Evolutionary conservation across 2,113 vertebrate genomes (phyloP), one percentile per base, ranked within the genome.

Genomic region (Lichenostomus cassidix): DNA sequence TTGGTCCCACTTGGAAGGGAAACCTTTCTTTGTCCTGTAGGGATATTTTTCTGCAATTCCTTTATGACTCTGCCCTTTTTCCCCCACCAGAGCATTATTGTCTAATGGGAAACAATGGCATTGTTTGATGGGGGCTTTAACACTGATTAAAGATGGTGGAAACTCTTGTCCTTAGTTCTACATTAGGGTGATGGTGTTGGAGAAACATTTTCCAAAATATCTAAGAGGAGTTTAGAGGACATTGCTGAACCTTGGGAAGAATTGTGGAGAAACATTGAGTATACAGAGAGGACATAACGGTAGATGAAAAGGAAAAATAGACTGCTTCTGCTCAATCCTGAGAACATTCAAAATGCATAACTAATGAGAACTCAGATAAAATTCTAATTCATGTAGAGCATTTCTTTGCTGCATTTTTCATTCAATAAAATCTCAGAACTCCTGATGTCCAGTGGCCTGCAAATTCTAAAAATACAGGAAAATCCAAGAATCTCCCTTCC

Each of bases 341-440:
- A 89, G 23, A 76, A 73, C 7, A 63, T 70, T 74, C 19, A 60
- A 70, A 83, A 81, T 18, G 3, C 1, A 1, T 47, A 87, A 37
- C 11, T 73, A 39, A 50, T 35, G 33, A 75, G 11, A 46, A 60
- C 14, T 62, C 52, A 64, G n/a, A n/a, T 33, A 35, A 59, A 89
- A 74, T 70, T 83, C 9, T 55, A 74, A 89, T 82, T 67, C 2
- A 49, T 35, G 19, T 35, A 83, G 82, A 79, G 78, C 21, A 39
- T n/a, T 94, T 82, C 53, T 39, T 84, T 89, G 44, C 64, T 89
- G 31, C 82, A 22, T 41, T 39, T 41, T 10, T 83, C 69, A 71
- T 78, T 94, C 56, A 81, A 73, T 83, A 80, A 89, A 87, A 86
- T 83, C 47, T 83, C 75, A 77, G 82, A 88, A 94, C 29, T 65